These are phyloP conservation scores for Eudyptes chrysolophus DNA, from an alignment of 2,113 vertebrate genomes.

Conservation along the genomic window DNA sequence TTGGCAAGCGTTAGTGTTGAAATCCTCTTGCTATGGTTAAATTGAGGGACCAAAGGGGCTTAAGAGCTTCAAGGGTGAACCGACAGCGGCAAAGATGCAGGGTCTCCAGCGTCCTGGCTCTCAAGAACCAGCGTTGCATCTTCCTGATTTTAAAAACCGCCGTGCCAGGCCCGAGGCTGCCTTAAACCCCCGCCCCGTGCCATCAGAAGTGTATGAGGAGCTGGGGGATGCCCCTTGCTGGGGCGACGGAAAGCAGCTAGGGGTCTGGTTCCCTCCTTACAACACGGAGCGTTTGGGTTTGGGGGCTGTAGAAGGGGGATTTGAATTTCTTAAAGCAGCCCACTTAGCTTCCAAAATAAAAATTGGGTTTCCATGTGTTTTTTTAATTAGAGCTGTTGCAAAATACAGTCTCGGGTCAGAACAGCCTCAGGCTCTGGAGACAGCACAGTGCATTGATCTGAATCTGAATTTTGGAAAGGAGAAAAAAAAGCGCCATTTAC, in stretches of 20 bases:
- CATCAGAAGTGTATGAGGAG: background rate
- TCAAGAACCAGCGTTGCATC: accelerated
- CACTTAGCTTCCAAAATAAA: background rate
- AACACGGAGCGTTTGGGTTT: accelerated
- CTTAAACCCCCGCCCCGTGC: background rate
- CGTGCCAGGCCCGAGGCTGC: accelerated
- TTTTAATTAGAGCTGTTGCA: background rate
- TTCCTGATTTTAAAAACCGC: background rate
- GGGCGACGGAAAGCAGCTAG: background rate
- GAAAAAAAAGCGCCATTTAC: background rate
- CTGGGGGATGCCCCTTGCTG: background rate
- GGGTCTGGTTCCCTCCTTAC: background rate
- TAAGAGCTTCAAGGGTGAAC: background rate
- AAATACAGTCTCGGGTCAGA: background rate
- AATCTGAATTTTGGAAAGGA: background rate
- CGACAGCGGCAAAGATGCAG: accelerated
- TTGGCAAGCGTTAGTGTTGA: background rate
- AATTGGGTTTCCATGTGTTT: background rate
- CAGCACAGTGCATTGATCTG: background rate
- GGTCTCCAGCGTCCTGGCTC: background rate
- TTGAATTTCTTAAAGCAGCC: background rate
- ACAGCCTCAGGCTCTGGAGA: background rate
- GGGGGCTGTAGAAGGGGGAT: background rate
- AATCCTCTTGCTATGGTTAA: background rate
- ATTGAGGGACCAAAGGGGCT: background rate